Evolutionary conservation across 2,888 invertebrate species (phyloP), one percentile per base, ranked within the genome.

Genomic region (Cerastis leucographa): DNA sequence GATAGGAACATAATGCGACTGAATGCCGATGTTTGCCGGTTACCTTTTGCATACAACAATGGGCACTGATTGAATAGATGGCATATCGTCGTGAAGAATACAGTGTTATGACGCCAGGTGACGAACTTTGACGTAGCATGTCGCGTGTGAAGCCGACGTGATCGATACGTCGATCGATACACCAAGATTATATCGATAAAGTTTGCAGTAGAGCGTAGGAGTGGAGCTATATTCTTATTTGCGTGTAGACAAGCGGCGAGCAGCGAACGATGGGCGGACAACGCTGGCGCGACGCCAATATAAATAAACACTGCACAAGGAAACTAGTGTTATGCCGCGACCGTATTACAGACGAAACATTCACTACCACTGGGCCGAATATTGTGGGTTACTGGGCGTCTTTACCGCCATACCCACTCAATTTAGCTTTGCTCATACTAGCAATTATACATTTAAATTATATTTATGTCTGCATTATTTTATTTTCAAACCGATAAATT

Each of bases 261-360:
- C 91, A 89, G 89, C 91, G 89, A 92, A 91, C 93, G 94, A 93
- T 94, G 94, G 93, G 92, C 95, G 95, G 94, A 95, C 95, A 95
- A 93, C 94, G 93, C 93, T 96, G 96, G 96, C 96, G 81, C 85
- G 80, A 79, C 74, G 96, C 96, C 96, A 96, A 96, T 89, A 94
- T 95, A 96, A 96, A 95, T 95, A 96, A 96, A 96, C 96, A 96
- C 95, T 95, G 96, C 96, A 96, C 96, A 96, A 95, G 96, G 96
- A 95, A 96, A 96, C 96, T 96, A 96, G 96, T 96, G 96, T 96
- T 96, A 95, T 95, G 96, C 96, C 96, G 96, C 96, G 96, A 94
- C 96, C 96, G 96, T 95, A 94, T 94, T 96, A 95, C 95, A 96
- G 95, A 96, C 96, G 94, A 94, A 96, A 96, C 96, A 96, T 96